A percentile compares a stretch with the other conserved stretches of the same genome.
These are phyloP conservation scores for Apamea anceps DNA, from an alignment of 2,888 invertebrate species.

Conservation along the genomic window DNA sequence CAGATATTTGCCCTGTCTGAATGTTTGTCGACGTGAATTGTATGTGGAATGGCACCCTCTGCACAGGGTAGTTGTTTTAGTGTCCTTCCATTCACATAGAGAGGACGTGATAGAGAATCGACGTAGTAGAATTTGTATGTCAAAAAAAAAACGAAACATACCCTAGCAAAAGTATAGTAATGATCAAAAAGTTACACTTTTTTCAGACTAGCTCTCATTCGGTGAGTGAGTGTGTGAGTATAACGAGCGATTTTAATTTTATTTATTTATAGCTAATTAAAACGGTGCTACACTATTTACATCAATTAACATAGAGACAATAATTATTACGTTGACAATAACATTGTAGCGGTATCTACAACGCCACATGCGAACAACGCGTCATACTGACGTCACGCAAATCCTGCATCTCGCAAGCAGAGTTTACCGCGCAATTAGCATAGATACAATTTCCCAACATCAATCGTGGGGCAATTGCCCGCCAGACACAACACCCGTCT, in stretches of 20 bases:
- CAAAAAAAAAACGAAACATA: not conserved
- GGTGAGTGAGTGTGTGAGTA: no score
- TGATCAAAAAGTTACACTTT: not conserved
- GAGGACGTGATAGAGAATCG: constrained; percentile 8
- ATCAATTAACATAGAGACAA: not conserved
- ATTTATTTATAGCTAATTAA: not conserved
- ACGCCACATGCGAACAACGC: no score
- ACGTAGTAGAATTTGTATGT: not conserved
- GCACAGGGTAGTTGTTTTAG: constrained; percentile 20
- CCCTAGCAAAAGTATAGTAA: no score
- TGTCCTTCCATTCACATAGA: constrained; percentile 3
- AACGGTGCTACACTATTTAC: not conserved
- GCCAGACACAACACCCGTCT: no score
- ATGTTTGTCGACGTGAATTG: constrained; percentile 52
- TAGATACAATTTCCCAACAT: no score
- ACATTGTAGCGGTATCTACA: no score
- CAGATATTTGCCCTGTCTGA: constrained; percentile 43
- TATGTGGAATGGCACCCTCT: constrained; percentile 30
- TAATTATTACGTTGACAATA: not conserved
- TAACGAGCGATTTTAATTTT: not conserved
- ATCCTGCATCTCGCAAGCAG: no score
- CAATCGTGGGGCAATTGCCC: no score
- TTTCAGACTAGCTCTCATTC: not conserved
- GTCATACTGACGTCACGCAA: no score
- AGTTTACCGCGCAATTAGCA: no score